Evolutionary conservation across 2,113 vertebrate species (phyloP), one percentile per base, ranked within the genome.

Genomic region (Lynx canadensis): DNA sequence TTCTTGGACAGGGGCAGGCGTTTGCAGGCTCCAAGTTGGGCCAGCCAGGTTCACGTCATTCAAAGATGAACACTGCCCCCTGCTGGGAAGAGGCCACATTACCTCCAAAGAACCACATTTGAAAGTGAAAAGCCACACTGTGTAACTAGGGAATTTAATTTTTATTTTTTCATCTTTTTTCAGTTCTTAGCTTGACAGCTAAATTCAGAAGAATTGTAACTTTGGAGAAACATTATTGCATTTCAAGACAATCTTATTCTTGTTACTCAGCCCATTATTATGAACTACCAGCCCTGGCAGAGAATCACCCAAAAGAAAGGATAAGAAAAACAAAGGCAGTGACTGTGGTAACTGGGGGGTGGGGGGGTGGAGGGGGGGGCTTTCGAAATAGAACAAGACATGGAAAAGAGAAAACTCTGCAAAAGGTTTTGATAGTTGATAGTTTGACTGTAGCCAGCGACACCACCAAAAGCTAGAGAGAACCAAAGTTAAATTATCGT

Each of bases 61-160:
- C 96, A 97, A 97, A 98, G 98, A 98, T 95, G 98, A 98, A 99
- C 98, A 98, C 98, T 99, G 98, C 98, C 99, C 99, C 98, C 99
- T 99, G 97, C 98, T 98, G 99, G 98, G 88, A 0, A 50, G 4
- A 80, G 45, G 23, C 3, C 57, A 41, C 94, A 91, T 84, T 81
- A 29, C 97, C 29, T 23, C 85, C 21, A 1, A n/a, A 63, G 55
- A 76, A 63, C 73, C 57, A 18, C 1, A 0, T n/a, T 55, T 1
- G 63, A 81, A 38, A 31, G 36, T 33, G 52, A 63, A 27, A 73
- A 89, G 48, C 11, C 15, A 11, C 13, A 0, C 45, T 3, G 3
- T 0, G 0, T 4, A 8, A 81, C 5, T 0, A 2, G 36, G 65
- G 65, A 91, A 50, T 63, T 52, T 45, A 45, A 0, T 50, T 86